Conservation (phyloP, 1,140 invertebrate species). For the Musca domestica region DNA sequence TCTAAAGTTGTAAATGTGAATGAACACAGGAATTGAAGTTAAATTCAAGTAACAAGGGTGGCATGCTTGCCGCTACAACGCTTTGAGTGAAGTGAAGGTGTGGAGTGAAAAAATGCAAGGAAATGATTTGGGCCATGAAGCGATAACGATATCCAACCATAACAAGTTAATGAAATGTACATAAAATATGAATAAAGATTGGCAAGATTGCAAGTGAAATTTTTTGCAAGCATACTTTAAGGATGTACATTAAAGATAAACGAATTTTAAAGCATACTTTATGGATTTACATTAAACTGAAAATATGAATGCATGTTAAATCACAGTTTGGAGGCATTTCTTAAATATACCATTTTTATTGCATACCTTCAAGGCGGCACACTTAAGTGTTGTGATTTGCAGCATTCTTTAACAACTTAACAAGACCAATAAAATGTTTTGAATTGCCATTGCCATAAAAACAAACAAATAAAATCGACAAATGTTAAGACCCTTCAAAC, state of each 20-base stretch:
- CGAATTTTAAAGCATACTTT: conserved; percentile 11
- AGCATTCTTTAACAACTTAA: too few relatives aligned
- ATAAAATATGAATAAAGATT: conserved; percentile 16
- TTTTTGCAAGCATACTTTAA: neutral
- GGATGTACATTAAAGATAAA: neutral
- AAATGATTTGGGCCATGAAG: neutral
- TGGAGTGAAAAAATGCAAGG: neutral
- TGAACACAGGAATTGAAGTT: neutral
- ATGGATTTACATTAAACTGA: neutral
- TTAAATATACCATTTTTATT: too few relatives aligned
- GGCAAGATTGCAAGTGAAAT: neutral
- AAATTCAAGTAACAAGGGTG: conserved; percentile 3
- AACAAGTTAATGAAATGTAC: conserved; percentile 13
- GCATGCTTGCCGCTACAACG: neutral
- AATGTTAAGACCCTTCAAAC: too few relatives aligned
- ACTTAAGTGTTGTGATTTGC: too few relatives aligned
- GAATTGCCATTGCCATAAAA: too few relatives aligned
- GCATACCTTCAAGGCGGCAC: too few relatives aligned
- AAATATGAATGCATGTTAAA: neutral
- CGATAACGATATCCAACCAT: neutral
- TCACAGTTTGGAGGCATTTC: neutral
- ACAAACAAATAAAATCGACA: too few relatives aligned
- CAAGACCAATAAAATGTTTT: too few relatives aligned
- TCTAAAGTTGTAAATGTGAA: neutral
- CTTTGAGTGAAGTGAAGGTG: neutral